phyloP scores from a whole-genome alignment of 2,888 invertebrate genomes.

The Rhaphigaster nebulosa region DNA sequence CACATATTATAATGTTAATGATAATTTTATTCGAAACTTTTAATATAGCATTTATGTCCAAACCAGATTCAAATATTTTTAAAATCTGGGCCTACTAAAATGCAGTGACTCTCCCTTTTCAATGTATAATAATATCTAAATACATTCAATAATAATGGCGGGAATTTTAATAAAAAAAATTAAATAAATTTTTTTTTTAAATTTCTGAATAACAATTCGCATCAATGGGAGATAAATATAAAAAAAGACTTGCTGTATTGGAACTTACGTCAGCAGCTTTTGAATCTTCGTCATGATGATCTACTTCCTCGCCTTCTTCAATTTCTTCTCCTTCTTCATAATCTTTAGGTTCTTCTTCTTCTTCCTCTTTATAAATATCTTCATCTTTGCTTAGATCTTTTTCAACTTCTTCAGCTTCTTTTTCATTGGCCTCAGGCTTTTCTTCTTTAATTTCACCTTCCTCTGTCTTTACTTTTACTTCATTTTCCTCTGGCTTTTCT shows the following conservation, averaged over 20 bases:
- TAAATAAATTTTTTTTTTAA: neutral
- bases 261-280: slow-evolving; percentile 44
- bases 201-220: neutral
- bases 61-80: slow-evolving; percentile 7
- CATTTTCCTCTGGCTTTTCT: neutral
- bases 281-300: slow-evolving; percentile 47
- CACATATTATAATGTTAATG: neutral
- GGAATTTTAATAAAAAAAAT: neutral
- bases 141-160: neutral
- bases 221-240: neutral
- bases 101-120: neutral
- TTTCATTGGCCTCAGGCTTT: slow-evolving; percentile 7
- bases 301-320: slow-evolving; percentile 49
- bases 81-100: slow-evolving; percentile 24
- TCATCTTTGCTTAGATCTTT: slow-evolving; percentile 63
- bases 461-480: neutral
- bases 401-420: slow-evolving; percentile 65
- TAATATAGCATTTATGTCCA: slow-evolving; percentile 7
- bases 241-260: neutral
- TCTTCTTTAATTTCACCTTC: slow-evolving; percentile 44
- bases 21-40: neutral
- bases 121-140: neutral
- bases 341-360: slow-evolving; percentile 59
- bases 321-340: slow-evolving; percentile 59
- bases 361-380: slow-evolving; percentile 56